These are phyloP conservation scores for Pseudochaenichthys georgianus DNA, from an alignment of 2,797 vertebrate species.

Conservation along the genomic window DNA sequence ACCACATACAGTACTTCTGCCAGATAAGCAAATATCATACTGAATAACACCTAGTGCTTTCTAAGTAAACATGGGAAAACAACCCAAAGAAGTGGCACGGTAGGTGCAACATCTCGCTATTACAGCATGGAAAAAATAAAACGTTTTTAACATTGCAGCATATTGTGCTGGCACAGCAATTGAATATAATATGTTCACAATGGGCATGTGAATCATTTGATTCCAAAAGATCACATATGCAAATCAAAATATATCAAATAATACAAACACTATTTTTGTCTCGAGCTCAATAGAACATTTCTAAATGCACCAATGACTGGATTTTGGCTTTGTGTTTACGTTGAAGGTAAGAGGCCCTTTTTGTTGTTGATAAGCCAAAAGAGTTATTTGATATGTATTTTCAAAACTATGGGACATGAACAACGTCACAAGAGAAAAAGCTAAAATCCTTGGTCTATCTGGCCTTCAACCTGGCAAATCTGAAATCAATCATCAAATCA, in stretches of 20 bases:
- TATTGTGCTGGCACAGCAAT: slow-evolving; percentile 19
- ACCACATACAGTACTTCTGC: slow-evolving; percentile 13
- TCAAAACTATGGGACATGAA: slow-evolving; percentile 9
- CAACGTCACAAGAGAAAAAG: slow-evolving; percentile 34
- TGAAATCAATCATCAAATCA: slow-evolving; percentile 71
- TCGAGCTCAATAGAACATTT: slow-evolving; percentile 17
- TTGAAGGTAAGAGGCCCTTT: slow-evolving; percentile 8
- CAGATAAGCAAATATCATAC: slow-evolving; percentile 38
- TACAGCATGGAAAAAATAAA: not conserved
- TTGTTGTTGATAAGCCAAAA: slow-evolving; percentile 9
- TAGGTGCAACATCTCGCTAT: slow-evolving; percentile 8
- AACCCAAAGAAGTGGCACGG: not conserved
- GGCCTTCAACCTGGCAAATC: slow-evolving; percentile 37
- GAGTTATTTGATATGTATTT: slow-evolving; percentile 40
- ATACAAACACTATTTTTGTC: not conserved
- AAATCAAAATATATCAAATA: not conserved
- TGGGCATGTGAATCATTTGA: slow-evolving; percentile 1
- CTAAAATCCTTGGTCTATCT: slow-evolving; percentile 42
- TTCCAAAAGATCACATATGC: slow-evolving; percentile 19
- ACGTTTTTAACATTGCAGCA: slow-evolving; percentile 9
- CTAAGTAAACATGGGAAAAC: slow-evolving; percentile 32
- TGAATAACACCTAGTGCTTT: slow-evolving; percentile 32
- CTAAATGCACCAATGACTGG: not conserved
- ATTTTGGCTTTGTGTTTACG: slow-evolving; percentile 7
- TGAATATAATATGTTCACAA: slow-evolving; percentile 7